These are phyloP conservation scores for Pseudomyrmex pallidus DNA, from an alignment of 1,140 invertebrate species.

Conservation along the genomic window DNA sequence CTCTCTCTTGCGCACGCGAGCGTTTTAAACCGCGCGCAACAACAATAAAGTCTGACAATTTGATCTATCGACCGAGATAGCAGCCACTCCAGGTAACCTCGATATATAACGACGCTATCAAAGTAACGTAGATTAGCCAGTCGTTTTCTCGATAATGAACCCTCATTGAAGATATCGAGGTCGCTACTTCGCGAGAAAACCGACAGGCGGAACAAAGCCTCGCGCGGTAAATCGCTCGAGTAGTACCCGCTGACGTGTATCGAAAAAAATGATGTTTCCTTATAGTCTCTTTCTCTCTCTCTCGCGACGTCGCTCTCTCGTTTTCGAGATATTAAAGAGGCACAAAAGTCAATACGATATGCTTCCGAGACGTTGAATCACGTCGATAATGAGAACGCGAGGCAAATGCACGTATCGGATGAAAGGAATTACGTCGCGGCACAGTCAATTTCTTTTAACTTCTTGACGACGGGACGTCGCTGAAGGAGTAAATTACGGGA, in stretches of 20 bases:
- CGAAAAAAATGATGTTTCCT: slow-evolving; percentile 32
- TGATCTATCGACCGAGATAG: slow-evolving; percentile 58
- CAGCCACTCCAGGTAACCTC: slow-evolving; percentile 28
- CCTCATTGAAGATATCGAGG: slow-evolving; percentile 72
- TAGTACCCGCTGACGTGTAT: slow-evolving; percentile 41
- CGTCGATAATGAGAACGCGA: slow-evolving; percentile 1
- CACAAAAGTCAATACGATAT: slow-evolving; percentile 23
- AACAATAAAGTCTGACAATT: not conserved
- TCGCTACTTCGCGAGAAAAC: slow-evolving; percentile 62
- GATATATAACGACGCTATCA: slow-evolving; percentile 1
- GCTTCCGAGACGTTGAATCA: slow-evolving; percentile 25
- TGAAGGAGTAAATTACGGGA: not conserved
- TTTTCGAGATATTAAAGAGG: slow-evolving; percentile 41
- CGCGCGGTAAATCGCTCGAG: slow-evolving; percentile 59
- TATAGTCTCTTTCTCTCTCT: no score
- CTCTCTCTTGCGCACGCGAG: no score
- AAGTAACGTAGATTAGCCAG: slow-evolving; percentile 38
- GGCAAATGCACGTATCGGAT: not conserved
- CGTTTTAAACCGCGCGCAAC: no score
- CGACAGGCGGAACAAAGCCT: slow-evolving; percentile 70
- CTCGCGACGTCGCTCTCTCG: slow-evolving; percentile 28
- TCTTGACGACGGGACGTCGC: not conserved
- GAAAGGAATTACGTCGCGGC: slow-evolving; percentile 4
- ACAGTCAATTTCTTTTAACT: slow-evolving; percentile 5
- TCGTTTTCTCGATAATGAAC: slow-evolving; percentile 69